Percentiles rank a stretch among this genome's conserved stretches.
phyloP scores from a whole-genome alignment of 1,140 invertebrate genomes.

The Lethocerus indicus region DNA sequence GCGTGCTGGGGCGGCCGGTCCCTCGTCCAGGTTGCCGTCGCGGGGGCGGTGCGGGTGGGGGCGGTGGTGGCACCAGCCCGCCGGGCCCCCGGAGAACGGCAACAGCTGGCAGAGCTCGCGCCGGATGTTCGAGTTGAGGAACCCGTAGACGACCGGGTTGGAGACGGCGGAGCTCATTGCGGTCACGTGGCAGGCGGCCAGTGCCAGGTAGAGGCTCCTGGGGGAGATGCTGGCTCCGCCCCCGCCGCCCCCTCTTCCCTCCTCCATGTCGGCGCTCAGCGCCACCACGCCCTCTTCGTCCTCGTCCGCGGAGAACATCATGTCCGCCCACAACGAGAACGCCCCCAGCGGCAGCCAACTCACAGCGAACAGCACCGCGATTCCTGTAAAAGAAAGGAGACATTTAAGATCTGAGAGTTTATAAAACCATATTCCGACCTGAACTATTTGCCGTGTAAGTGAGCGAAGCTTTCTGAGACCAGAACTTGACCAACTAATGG shows the following conservation, averaged over 20 bases:
- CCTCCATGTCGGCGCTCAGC: slow-evolving; percentile 19
- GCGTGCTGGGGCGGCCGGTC: too few species aligned
- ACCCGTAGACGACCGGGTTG: slow-evolving; percentile 35
- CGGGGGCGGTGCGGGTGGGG: too few species aligned
- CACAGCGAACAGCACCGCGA: slow-evolving; percentile 26
- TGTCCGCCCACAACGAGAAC: slow-evolving; percentile 29
- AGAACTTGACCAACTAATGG: too few species aligned
- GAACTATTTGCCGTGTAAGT: too few species aligned
- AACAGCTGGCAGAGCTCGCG: slow-evolving; percentile 24
- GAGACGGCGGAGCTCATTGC: slow-evolving; percentile 35
- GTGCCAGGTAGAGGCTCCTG: slow-evolving; percentile 20
- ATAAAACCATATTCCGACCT: too few species aligned
- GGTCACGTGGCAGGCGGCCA: slow-evolving; percentile 33
- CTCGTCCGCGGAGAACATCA: slow-evolving; percentile 12
- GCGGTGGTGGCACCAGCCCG: too few species aligned
- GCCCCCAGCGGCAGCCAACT: slow-evolving; percentile 34
- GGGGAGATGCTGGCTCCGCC: slow-evolving; percentile 14
- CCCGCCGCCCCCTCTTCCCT: not conserved
- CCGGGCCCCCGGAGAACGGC: too few species aligned
- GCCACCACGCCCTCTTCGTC: slow-evolving; percentile 14
- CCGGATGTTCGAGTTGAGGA: slow-evolving; percentile 31
- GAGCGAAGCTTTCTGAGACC: too few species aligned
- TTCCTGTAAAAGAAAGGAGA: slow-evolving; percentile 15
- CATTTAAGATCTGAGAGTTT: not conserved
- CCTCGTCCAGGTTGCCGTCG: too few species aligned